Percentiles rank a stretch among this genome's conserved stretches.
These are phyloP conservation scores for Holocentrus rufus DNA, from an alignment of 2,797 vertebrate species.

Conservation along the genomic window DNA sequence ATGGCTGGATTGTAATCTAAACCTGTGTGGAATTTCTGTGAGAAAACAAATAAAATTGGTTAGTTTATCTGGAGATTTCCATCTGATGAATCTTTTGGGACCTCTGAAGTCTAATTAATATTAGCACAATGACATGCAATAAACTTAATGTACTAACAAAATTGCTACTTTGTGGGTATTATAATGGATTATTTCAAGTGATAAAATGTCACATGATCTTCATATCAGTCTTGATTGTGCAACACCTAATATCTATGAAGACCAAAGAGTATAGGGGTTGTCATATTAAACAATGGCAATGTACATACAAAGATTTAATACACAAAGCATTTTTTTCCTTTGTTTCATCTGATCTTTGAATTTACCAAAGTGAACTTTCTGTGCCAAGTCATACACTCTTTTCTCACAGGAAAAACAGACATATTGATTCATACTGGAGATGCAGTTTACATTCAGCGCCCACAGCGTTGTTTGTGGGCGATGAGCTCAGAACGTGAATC, in stretches of 20 bases:
- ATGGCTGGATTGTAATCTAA: constrained; percentile 61
- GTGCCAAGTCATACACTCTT: background rate
- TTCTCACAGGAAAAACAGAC: constrained; percentile 17
- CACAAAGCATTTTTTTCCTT: too few relatives aligned
- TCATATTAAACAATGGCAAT: too few relatives aligned
- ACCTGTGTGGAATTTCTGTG: constrained; percentile 74
- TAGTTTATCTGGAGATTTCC: constrained; percentile 49
- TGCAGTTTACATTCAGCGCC: constrained; percentile 34
- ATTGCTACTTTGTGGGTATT: background rate
- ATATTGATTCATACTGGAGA: constrained; percentile 6
- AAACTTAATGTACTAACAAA: constrained; percentile 17
- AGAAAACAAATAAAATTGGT: constrained; percentile 76
- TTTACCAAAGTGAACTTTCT: background rate
- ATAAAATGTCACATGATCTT: background rate
- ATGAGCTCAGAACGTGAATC: constrained; percentile 59
- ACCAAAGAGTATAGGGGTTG: too few relatives aligned
- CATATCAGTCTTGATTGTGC: background rate
- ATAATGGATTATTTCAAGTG: background rate
- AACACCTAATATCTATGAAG: too few relatives aligned
- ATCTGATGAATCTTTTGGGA: constrained; percentile 24
- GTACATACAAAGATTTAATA: too few relatives aligned
- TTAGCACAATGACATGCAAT: constrained; percentile 24
- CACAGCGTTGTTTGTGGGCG: constrained; percentile 33
- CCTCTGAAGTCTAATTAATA: constrained; percentile 19
- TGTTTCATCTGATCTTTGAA: background rate